Evolutionary conservation across 1,140 invertebrate genomes (phyloP).

Genomic region (Phthorimaea operculella): DNA sequence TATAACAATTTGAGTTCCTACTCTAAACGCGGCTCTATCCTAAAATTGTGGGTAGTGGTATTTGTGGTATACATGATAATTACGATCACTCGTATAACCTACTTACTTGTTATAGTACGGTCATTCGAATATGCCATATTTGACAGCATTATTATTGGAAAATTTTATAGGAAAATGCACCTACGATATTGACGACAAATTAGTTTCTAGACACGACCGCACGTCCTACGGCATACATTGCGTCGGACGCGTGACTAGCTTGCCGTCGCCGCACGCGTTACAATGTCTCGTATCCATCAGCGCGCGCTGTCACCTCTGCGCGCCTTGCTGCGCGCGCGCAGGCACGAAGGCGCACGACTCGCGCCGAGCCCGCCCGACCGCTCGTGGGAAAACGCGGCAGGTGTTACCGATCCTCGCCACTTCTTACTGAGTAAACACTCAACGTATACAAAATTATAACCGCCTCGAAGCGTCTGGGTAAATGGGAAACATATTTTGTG

Average conservation of each 20-base stretch:
- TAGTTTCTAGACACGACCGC: no score
- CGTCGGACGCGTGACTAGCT: slow-evolving; percentile 31
- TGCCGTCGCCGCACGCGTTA: background rate
- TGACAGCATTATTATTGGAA: no score
- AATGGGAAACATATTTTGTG: slow-evolving; percentile 68
- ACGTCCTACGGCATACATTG: slow-evolving; percentile 2
- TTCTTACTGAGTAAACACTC: slow-evolving; percentile 66
- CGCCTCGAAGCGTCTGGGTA: slow-evolving; percentile 56
- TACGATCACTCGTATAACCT: no score
- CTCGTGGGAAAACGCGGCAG: slow-evolving; percentile 62
- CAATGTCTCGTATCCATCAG: background rate
- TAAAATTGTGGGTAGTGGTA: no score
- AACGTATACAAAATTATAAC: slow-evolving; percentile 65
- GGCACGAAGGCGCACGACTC: slow-evolving; percentile 47
- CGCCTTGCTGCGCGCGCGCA: background rate
- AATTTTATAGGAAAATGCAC: no score
- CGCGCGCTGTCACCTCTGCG: no score
- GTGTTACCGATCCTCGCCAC: slow-evolving; percentile 59
- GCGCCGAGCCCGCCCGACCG: background rate
- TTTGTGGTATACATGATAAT: no score
- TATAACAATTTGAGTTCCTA: no score
- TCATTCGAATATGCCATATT: no score
- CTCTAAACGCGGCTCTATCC: no score
- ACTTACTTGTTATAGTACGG: no score
- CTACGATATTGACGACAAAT: no score